Percentiles rank a stretch among this genome's conserved stretches.
phyloP scores from a whole-genome alignment of 2,888 invertebrate genomes.

The Neoascia interrupta region DNA sequence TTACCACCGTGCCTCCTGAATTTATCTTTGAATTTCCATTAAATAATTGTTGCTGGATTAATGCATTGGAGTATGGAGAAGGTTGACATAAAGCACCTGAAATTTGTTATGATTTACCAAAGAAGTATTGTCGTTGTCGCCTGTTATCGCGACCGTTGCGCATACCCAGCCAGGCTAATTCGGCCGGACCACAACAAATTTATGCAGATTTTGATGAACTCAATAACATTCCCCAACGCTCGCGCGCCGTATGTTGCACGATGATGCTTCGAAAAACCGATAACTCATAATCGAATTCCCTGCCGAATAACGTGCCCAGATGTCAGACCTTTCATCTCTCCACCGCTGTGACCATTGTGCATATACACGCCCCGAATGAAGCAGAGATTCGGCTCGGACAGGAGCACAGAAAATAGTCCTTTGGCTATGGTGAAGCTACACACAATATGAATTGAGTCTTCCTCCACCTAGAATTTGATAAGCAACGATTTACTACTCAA shows the following conservation, averaged over 20 bases:
- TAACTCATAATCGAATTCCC: slow-evolving; percentile 54
- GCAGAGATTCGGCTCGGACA: too few relatives aligned
- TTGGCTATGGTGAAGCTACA: too few relatives aligned
- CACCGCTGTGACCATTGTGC: too few relatives aligned
- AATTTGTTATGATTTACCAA: slow-evolving; percentile 6
- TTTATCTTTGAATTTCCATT: too few relatives aligned
- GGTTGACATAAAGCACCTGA: slow-evolving; percentile 21
- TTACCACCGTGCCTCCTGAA: too few relatives aligned
- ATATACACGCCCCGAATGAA: too few relatives aligned
- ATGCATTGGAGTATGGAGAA: background rate
- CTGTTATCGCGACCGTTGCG: background rate
- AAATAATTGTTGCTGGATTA: background rate
- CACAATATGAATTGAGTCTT: background rate
- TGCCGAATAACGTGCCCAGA: slow-evolving; percentile 12
- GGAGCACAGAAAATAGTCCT: too few relatives aligned
- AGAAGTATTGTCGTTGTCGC: background rate
- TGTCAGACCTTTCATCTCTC: slow-evolving; percentile 6
- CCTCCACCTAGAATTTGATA: slow-evolving; percentile 28
- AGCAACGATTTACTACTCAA: slow-evolving; percentile 49
- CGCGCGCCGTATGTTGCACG: too few relatives aligned
- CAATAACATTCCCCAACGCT: slow-evolving; percentile 32
- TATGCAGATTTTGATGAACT: slow-evolving; percentile 42
- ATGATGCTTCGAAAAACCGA: slow-evolving; percentile 4
- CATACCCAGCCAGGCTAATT: background rate
- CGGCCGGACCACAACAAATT: slow-evolving; percentile 13